Percentiles rank a stretch among this genome's conserved stretches.
phyloP scores from a whole-genome alignment of 2,797 vertebrate species.

The Harpagifer antarcticus region DNA sequence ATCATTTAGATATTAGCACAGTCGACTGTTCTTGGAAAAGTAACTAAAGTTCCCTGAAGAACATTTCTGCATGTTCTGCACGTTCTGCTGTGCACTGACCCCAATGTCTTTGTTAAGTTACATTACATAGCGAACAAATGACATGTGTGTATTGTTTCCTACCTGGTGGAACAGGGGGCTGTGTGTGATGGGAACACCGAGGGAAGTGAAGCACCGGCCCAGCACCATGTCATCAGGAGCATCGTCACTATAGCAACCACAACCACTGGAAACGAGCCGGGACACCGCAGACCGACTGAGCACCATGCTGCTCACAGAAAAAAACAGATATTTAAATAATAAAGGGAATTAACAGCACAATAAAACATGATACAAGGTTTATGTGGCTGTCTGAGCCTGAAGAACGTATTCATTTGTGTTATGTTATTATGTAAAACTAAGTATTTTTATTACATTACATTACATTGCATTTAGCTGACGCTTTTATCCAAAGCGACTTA shows the following conservation, averaged over 20 bases:
- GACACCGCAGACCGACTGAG: conserved; percentile 89
- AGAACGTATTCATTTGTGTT: neutral
- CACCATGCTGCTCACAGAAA: conserved; percentile 87
- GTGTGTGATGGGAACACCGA: conserved; percentile 90
- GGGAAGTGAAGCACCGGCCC: conserved; percentile 91
- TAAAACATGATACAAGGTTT: neutral
- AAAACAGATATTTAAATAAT: neutral
- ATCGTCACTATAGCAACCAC: conserved; percentile 90
- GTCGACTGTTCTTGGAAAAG: no score
- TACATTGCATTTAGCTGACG: no score
- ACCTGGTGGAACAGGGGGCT: conserved; percentile 97
- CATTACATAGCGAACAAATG: neutral
- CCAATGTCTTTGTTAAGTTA: neutral
- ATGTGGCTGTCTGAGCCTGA: neutral
- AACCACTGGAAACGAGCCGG: conserved; percentile 87
- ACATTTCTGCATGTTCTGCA: neutral
- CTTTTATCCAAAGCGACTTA: no score
- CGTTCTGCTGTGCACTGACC: neutral
- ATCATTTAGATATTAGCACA: no score
- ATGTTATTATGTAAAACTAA: neutral
- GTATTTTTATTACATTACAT: no score
- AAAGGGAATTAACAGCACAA: neutral
- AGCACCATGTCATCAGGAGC: conserved; percentile 96
- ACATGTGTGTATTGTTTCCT: no score
- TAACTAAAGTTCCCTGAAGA: neutral